Conservation (phyloP, 2,113 vertebrate genomes). For the Penelope pileata region DNA sequence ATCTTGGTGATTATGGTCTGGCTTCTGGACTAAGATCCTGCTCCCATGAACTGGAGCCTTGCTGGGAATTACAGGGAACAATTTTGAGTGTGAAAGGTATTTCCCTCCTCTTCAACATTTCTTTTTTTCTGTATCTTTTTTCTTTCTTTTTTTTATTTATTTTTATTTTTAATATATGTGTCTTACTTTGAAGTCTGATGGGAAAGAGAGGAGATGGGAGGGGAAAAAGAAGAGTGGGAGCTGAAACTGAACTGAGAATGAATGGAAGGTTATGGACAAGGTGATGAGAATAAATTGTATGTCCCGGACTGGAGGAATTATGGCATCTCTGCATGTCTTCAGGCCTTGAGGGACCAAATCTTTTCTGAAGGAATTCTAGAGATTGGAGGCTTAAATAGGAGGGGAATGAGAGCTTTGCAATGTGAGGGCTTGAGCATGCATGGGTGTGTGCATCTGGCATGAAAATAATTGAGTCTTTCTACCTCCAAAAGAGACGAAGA, state of each 20-base stretch:
- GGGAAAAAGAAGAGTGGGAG: not conserved
- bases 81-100: not conserved
- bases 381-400: not conserved
- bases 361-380: slow-evolving; percentile 3
- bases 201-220: not conserved
- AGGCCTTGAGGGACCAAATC: not conserved
- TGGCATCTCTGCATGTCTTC: not conserved
- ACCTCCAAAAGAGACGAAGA: not conserved
- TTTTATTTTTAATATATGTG: not conserved
- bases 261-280: not conserved
- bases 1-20: not conserved
- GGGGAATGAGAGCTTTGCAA: not conserved
- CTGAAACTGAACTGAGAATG: not conserved
- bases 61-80: not conserved
- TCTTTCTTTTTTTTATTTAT: not conserved
- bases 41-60: not conserved
- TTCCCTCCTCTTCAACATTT: not conserved
- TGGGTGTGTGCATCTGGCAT: not conserved
- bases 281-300: not conserved
- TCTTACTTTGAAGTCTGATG: not conserved
- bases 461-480: slow-evolving; percentile 27
- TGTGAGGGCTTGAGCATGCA: not conserved
- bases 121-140: not conserved
- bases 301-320: not conserved
- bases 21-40: not conserved